Base-by-base conservation (phyloP, 2,113 vertebrate species). In the Cephalopterus ornatus region DNA sequence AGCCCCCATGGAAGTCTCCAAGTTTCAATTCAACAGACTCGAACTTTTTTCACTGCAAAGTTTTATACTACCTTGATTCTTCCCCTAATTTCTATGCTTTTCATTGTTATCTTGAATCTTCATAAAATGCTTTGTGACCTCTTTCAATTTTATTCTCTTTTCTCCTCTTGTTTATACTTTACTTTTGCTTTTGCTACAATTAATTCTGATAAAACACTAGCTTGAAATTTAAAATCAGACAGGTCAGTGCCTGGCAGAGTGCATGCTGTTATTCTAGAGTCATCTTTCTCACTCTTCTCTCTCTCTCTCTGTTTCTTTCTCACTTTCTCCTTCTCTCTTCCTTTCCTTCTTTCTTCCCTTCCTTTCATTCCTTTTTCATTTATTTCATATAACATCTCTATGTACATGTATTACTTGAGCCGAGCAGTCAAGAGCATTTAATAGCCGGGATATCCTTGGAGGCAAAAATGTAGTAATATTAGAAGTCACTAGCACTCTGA, bases 371-470 rank as follows among this genome's bases (percentile, higher is more conserved):
- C 28, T 47, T 79, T 76, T 47, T 32, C 12, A 41, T 77, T 72
- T 88, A 6, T 74, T 74, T 62, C 47, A 46, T 42, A 19, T 26
- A 88, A 66, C 15, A 58, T 47, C 26, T 86, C 49, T 71, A 14
- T 20, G 19, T 72, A 67, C 53, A 52, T 58, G 59, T 47, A 76
- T 63, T 68, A 80, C 42, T 80, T 79, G 49, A 84, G 58, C 26
- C 53, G 39, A 85, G 42, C 37, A 93, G 79, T 78, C 66, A 75
- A 89, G 73, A 96, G 56, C 41, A 89, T 58, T 85, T 82, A 94
- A 89, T 81, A 92, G 26, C 21, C 87, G 67, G 39, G 39, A 92
- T 83, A 91, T 78, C 91, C 65, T 89, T 95, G 59, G 62, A 92
- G 63, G 58, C 16, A 92, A 85, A 96, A 96, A 85, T 56, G 30